Evolutionary conservation across 2,888 invertebrate genomes (phyloP), one percentile per base, ranked within the genome.

Genomic region (Thumatha senex): DNA sequence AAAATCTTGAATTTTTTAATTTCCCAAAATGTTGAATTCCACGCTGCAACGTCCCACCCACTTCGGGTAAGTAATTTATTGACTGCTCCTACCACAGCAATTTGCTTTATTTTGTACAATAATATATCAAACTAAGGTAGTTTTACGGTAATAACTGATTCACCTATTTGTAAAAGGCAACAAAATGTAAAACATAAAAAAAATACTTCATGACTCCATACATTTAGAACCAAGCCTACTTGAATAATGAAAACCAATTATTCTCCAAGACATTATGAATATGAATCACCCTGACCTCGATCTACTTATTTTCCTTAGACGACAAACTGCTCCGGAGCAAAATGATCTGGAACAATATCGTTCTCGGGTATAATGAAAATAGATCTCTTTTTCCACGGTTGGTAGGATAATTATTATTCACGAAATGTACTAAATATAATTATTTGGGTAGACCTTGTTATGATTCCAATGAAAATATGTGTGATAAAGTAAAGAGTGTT

Each of bases 191-290:
- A 24, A 24, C 18, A 24, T 4, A 2, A 24, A 24, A 24, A 24
- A 24, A 24, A 24, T 4, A 24, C 18, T 24, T 24, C 18, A 24
- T 24, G 2, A n/a, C 5, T 24, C 18, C 18, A 24, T 24, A 24
- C 41, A 45, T 56, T 44, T 40, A 42, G 44, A 9, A 41, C 15
- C 40, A 9, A 47, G 57, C 40, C 40, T 50, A 56, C 43, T 53
- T 74, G 72, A 75, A 74, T 79, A 79, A 80, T 79, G 72, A 76
- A 77, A 80, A 80, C 76, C 78, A 78, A 81, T 82, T 80, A 80
- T 78, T 76, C 76, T 54, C 69, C 13, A 59, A 60, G 70, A 70
- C 75, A 74, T 78, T 80, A 82, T 79, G 78, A 80, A 77, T 80
- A 80, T 75, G 79, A 80, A 81, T 78, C 54, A 72, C 73, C 48